Evolutionary conservation across 2,888 invertebrate species (phyloP).

Genomic region (Serripes groenlandicus): DNA sequence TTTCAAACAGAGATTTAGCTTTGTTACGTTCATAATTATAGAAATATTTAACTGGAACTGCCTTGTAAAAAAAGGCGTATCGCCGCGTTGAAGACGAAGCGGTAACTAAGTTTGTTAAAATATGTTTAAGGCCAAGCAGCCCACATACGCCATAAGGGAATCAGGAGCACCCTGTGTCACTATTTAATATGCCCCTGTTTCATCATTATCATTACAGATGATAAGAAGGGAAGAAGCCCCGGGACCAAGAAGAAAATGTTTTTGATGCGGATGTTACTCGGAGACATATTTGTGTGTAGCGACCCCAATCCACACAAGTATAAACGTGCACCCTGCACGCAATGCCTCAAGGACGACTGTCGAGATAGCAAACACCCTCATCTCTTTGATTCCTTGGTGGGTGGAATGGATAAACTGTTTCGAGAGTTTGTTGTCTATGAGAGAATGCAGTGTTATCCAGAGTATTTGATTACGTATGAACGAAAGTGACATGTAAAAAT

Average conservation of each 20-base stretch:
- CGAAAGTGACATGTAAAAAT: conserved; percentile 47
- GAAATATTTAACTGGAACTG: too few relatives aligned
- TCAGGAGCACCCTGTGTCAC: too few relatives aligned
- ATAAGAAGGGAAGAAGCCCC: conserved; percentile 41
- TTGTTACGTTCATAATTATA: too few relatives aligned
- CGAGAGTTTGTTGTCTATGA: conserved; percentile 77
- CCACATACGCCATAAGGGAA: too few relatives aligned
- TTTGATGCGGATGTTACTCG: conserved; percentile 69
- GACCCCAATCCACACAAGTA: conserved; percentile 64
- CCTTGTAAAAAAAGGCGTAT: too few relatives aligned
- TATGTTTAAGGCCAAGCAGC: too few relatives aligned
- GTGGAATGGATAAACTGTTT: conserved; percentile 67
- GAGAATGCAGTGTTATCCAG: conserved; percentile 72
- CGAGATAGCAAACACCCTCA: conserved; percentile 23
- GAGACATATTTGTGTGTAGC: conserved; percentile 59
- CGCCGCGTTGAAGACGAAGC: too few relatives aligned
- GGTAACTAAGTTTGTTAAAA: too few relatives aligned
- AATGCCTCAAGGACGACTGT: conserved; percentile 60
- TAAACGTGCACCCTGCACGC: conserved; percentile 64
- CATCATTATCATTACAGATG: conserved; percentile 54
- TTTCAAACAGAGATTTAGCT: too few relatives aligned
- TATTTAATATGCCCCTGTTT: neutral
- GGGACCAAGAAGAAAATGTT: conserved; percentile 68
- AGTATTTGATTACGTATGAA: conserved; percentile 75
- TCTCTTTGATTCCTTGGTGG: conserved; percentile 71